Conservation (phyloP, 2,113 vertebrate species). For the Rhagologus leucostigma region DNA sequence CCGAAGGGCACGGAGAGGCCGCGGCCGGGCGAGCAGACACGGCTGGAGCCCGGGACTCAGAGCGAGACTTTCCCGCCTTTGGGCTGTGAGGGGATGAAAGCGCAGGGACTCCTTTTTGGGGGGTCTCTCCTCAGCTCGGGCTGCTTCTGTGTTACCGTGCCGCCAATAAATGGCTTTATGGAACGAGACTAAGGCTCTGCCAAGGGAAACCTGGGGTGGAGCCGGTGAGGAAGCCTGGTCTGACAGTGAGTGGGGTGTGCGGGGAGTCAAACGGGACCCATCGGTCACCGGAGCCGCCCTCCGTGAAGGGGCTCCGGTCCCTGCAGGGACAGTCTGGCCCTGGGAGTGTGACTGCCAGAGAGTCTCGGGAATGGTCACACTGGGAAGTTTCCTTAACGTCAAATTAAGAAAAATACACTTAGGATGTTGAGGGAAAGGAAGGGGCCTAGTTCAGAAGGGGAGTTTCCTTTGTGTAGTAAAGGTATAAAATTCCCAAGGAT, state of each 20-base stretch:
- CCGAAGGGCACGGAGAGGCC: not conserved
- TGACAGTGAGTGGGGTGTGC: not conserved
- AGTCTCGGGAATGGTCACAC: fast-evolving
- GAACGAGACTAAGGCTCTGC: fast-evolving
- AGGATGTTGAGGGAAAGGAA: not conserved
- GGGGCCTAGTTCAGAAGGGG: not conserved
- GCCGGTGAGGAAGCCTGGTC: not conserved
- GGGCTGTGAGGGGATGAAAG: not conserved
- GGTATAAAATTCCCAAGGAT: not conserved
- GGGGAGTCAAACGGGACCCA: fast-evolving
- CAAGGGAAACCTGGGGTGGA: not conserved
- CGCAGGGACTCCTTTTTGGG: too few species aligned
- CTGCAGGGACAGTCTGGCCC: not conserved
- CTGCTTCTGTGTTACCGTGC: not conserved
- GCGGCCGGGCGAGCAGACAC: fast-evolving
- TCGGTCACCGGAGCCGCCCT: not conserved
- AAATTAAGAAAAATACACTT: not conserved
- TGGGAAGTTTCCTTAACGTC: fast-evolving
- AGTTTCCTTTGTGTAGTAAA: not conserved
- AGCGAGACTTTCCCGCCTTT: fast-evolving
- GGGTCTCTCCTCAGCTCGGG: not conserved
- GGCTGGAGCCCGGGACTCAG: fast-evolving
- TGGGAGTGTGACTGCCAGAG: fast-evolving
- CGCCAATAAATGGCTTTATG: not conserved
- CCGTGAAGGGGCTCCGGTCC: not conserved